phyloP scores from a whole-genome alignment of 1,140 invertebrate species.

The Dolichoris vasculosae region DNA sequence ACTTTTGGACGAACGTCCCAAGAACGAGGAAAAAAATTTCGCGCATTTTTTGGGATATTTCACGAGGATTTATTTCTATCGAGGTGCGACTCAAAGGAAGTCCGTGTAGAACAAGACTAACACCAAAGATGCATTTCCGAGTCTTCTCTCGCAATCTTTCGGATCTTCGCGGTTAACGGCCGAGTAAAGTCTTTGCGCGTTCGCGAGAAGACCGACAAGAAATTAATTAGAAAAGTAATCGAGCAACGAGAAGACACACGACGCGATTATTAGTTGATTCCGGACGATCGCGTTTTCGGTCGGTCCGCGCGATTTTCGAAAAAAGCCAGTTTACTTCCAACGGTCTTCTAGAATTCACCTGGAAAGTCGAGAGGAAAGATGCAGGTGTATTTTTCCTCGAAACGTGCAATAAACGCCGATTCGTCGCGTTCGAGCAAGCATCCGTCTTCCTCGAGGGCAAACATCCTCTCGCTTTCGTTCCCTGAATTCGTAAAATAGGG shows the following conservation, averaged over 20 bases:
- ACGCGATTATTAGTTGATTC: background rate
- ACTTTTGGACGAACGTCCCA: background rate
- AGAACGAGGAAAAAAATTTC: background rate
- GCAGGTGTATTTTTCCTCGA: background rate
- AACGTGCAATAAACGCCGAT: background rate
- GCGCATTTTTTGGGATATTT: slow-evolving; percentile 51
- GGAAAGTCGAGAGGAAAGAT: background rate
- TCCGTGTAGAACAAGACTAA: slow-evolving; percentile 62
- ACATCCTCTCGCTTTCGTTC: background rate
- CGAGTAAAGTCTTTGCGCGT: background rate
- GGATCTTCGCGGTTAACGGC: background rate
- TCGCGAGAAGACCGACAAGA: no score
- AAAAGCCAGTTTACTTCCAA: no score
- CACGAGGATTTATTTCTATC: slow-evolving; percentile 44
- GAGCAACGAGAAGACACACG: no score
- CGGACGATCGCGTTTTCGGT: slow-evolving; percentile 19
- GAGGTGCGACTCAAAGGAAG: background rate
- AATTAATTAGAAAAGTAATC: background rate
- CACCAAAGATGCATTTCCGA: slow-evolving; percentile 68
- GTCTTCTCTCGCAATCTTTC: slow-evolving; percentile 31
- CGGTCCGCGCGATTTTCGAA: no score
- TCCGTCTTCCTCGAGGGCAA: background rate
- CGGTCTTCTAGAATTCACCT: no score
- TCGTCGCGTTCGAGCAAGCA: background rate
- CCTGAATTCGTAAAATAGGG: slow-evolving; percentile 71